phyloP scores from a whole-genome alignment of 2,797 vertebrate genomes.

The Percopsis omiscomaycus region DNA sequence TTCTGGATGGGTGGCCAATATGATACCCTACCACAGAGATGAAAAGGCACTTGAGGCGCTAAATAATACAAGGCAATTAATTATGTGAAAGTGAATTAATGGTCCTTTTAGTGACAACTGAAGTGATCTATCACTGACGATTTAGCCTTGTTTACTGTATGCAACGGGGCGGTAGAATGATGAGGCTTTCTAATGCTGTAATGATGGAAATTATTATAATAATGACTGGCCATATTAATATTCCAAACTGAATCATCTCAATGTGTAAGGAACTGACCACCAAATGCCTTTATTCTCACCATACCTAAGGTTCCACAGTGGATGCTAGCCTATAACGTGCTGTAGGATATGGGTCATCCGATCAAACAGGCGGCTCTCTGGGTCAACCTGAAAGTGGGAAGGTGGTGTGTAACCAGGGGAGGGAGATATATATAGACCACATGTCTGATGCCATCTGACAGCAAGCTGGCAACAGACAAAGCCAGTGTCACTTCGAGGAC shows the following conservation, averaged over 20 bases:
- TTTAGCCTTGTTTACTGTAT: conserved; percentile 44
- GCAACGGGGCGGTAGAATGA: conserved; percentile 16
- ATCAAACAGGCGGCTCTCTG: conserved; percentile 48
- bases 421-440: conserved; percentile 50
- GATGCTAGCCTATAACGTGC: conserved; percentile 34
- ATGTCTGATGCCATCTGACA: conserved; percentile 56
- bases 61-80: conserved; percentile 47
- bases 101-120: conserved; percentile 33
- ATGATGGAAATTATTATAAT: conserved; percentile 20
- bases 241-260: too few relatives aligned
- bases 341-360: conserved; percentile 52
- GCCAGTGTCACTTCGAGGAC: conserved; percentile 40
- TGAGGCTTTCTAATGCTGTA: conserved; percentile 4
- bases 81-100: conserved; percentile 45
- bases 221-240: conserved; percentile 22
- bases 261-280: too few relatives aligned
- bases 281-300: neutral
- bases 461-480: conserved; percentile 47
- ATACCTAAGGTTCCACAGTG: conserved; percentile 19
- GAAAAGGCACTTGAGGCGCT: conserved; percentile 30
- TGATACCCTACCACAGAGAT: conserved; percentile 32
- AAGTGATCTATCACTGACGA: conserved; percentile 34
- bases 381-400: conserved; percentile 46
- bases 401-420: conserved; percentile 50
- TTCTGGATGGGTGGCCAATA: conserved; percentile 42